Percentiles rank a stretch among this genome's conserved stretches.
Evolutionary conservation across 1,140 invertebrate genomes (phyloP).

Genomic region (Drosophila kohkoa): DNA sequence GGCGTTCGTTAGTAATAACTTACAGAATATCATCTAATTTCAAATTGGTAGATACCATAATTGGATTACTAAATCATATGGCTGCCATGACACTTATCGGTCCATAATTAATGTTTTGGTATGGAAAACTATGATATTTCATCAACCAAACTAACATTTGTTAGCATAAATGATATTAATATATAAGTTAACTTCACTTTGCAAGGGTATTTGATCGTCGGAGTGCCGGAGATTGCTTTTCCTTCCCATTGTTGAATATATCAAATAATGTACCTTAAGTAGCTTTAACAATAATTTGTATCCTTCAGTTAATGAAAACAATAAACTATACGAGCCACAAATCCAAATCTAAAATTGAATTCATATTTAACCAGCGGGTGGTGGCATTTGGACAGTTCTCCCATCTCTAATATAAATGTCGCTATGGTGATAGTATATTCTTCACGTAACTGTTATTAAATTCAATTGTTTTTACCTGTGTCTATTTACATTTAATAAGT

Average conservation of each 20-base stretch:
- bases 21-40: too few species aligned
- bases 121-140: not conserved
- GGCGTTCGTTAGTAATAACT: too few species aligned
- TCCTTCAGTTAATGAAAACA: constrained; percentile 29
- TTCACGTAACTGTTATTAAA: too few species aligned
- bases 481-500: too few species aligned
- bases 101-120: not conserved
- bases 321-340: constrained; percentile 16
- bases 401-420: not conserved
- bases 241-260: constrained; percentile 10
- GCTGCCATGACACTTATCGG: constrained; percentile 1
- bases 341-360: not conserved
- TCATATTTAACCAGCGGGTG: too few species aligned
- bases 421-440: too few species aligned
- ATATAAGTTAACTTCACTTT: not conserved
- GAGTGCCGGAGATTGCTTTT: constrained; percentile 7
- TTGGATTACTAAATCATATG: not conserved
- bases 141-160: not conserved
- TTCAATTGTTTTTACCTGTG: too few species aligned
- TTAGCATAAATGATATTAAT: not conserved
- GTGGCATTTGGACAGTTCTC: too few species aligned
- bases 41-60: not conserved
- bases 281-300: constrained; percentile 38
- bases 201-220: constrained; percentile 2
- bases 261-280: constrained; percentile 32